Base-by-base conservation (phyloP, 1,140 invertebrate species). In the Nixonia krombeini region DNA sequence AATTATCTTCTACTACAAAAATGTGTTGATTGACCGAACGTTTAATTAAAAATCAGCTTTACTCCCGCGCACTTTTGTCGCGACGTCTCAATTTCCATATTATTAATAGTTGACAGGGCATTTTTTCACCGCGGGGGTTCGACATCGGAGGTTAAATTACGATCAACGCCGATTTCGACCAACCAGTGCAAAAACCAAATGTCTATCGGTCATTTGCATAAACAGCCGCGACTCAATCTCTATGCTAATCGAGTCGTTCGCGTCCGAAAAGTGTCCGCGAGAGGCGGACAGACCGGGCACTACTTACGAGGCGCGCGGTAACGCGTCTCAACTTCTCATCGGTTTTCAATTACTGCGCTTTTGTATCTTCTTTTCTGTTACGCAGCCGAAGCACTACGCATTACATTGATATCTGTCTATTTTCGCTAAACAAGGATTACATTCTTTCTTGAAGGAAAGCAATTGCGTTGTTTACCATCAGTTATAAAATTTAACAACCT, bases 221-320 rank as follows among this genome's bases (percentile, higher is more conserved):
- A 83, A 82, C 83, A 84, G 75, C 76, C 81, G 75, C 77, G 75
- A 78, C 75, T 81, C 82, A 82, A 85, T 84, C 73, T 85, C 81
- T 84, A 85, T 85, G 83, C 79, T 85, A 85, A 85, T 85, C 76
- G 68, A 75, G 75, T 73, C 74, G 75, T 81, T 79, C 70, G 47
- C 72, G 64, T 76, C 70, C 70, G 70, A 80, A 79, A 79, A 80
- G 74, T 79, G 78, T 66, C 56, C 33, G 33, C 42, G 53, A 63
- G 53, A 58, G 53, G 62, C 68, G 47, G 62, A 62, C 58, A 41
- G 23, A 13, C 5, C 4, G 10, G 41, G 7, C 17, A 15, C 41
- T 25, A 53, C 35, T 72, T 68, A 12, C 33, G 42, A 46, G 52
- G 31, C 35, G 47, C 28, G 21, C 17, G 47, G 28, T 38, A 21